Base-by-base conservation (phyloP, 2,797 vertebrate genomes). In the Dryobates pubescens region DNA sequence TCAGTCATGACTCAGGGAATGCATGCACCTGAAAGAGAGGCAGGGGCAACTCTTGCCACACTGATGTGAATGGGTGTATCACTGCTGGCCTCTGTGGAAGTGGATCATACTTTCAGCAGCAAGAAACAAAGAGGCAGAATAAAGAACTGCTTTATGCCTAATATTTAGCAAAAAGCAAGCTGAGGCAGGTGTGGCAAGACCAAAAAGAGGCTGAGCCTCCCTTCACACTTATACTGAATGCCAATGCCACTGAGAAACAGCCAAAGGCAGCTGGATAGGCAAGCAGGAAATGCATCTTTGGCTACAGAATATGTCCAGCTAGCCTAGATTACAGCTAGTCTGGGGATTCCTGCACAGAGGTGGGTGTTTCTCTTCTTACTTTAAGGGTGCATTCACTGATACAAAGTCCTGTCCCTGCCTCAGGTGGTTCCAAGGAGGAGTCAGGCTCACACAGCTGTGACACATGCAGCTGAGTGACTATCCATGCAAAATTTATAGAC, bases 161-260 rank as follows among this genome's bases (percentile, higher is more conserved):
- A 67, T 51, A 68, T 49, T 73, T 81, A 78, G 54, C 17, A 73
- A 86, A 86, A 89, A 38, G 53, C 56, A 78, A 89, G n/a, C 17
- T 24, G 27, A 75, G 51, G 63, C 43, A 51, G 0, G 13, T 17
- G 57, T 83, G 57, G 63, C 53, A 81, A 83, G 86, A 83, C 10
- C 76, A 57, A 23, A 63, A 34, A 61, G 64, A 93, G 70, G n/a
- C 27, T 78, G 59, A 88, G 68, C 56, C 47, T 75, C 70, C 32
- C 72, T 10, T 34, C 38, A 62, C 67, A 5, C 29, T 77, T 27
- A 23, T 1, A 2, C 51, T 56, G 88, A 72, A 58, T 18, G 29
- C 38, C 84, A 61, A 71, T 56, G 54, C 49, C 54, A 49, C 79
- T 56, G 88, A 71, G 80, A 86, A 86, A 86, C 88, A 84, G 77